Evolutionary conservation across 2,113 vertebrate species (phyloP).

Genomic region (Calidris pygmaea): DNA sequence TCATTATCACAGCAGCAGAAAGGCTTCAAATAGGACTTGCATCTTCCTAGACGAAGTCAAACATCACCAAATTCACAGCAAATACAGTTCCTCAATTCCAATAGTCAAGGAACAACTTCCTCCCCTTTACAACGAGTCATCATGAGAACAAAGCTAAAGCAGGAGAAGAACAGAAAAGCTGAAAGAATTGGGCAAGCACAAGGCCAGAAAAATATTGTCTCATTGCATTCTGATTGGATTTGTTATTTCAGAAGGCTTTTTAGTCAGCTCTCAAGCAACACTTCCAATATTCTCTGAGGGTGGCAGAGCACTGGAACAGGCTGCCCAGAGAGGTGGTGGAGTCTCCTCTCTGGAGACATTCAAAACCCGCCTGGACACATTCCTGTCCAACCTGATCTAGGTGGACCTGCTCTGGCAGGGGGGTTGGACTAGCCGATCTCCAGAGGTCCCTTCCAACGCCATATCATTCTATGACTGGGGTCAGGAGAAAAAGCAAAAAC

Average conservation of each 20-base stretch:
- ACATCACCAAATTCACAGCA: background rate
- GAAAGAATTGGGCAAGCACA: background rate
- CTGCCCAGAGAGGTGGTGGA: no score
- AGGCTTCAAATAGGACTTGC: background rate
- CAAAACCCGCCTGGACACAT: no score
- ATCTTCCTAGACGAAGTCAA: background rate
- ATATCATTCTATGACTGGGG: no score
- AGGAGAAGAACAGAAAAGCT: background rate
- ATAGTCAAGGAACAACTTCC: background rate
- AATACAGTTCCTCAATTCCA: background rate
- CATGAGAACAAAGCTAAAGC: background rate
- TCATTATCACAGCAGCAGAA: background rate
- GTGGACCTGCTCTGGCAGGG: no score
- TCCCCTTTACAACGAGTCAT: background rate
- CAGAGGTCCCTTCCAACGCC: no score
- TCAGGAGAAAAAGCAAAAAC: background rate
- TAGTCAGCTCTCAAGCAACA: background rate
- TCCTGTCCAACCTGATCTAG: no score
- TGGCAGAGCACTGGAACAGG: no score
- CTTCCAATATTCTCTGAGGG: background rate
- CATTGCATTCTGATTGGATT: background rate
- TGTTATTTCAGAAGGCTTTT: background rate
- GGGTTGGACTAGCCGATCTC: no score
- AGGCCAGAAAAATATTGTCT: background rate
- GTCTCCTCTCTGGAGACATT: no score